Evolutionary conservation across 2,888 invertebrate species (phyloP).

Genomic region (Nemapogon koenigi): DNA sequence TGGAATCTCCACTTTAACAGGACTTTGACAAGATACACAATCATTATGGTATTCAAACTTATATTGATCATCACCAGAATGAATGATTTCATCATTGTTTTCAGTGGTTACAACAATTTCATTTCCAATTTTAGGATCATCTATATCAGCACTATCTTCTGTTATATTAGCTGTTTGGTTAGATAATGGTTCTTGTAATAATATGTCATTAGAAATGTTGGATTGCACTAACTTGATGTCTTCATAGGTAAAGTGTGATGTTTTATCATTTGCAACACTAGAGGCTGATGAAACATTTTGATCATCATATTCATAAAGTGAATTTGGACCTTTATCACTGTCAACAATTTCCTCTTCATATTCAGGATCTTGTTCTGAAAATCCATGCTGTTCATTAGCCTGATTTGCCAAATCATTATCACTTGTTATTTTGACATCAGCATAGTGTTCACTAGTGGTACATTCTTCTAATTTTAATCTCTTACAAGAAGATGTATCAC

Average conservation of each 20-base stretch:
- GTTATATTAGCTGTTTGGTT: constrained; percentile 21
- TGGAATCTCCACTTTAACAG: constrained; percentile 4
- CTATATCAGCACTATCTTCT: constrained; percentile 25
- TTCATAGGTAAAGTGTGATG: too few species aligned
- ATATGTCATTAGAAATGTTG: too few species aligned
- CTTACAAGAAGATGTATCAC: constrained; percentile 34
- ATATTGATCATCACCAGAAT: too few species aligned
- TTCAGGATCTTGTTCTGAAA: constrained; percentile 36
- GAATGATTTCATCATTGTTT: too few species aligned
- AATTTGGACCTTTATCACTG: constrained; percentile 44
- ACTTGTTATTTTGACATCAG: constrained; percentile 29
- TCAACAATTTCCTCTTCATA: constrained; percentile 34
- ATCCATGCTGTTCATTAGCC: constrained; percentile 31
- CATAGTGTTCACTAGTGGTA: constrained; percentile 26
- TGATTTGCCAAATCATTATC: constrained; percentile 34
- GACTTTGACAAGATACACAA: not conserved
- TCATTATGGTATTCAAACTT: too few species aligned
- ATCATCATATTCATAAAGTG: constrained; percentile 51
- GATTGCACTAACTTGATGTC: too few species aligned
- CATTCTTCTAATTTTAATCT: constrained; percentile 42
- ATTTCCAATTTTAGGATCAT: too few species aligned
- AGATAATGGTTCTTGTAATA: too few species aligned
- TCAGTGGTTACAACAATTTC: too few species aligned
- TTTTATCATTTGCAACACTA: constrained; percentile 46
- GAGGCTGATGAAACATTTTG: constrained; percentile 43